Base-by-base conservation (phyloP, 2,888 invertebrate species). In the Anoncus sp. region DNA sequence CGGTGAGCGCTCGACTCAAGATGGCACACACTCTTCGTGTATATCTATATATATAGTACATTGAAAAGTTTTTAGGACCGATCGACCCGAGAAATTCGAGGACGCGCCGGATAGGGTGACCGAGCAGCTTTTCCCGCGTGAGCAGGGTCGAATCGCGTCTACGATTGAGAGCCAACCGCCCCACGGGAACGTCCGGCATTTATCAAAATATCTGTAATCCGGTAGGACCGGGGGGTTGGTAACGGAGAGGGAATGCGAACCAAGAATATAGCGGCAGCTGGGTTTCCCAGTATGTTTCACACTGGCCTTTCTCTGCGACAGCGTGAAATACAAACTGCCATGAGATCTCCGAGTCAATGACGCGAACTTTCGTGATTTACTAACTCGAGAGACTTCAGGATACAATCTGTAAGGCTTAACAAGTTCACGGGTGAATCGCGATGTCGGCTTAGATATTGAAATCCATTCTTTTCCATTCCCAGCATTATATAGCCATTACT, bases 341-440 rank as follows among this genome's bases (percentile, higher is more conserved):
- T 57, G 18, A 43, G 66, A 62, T 31, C 45, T n/a, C 59, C 65
- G 43, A 72, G 63, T 75, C 72, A 62, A 77, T 77, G 75, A 75
- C 79, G 63, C 55, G 27, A 24, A 60, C 63, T 82, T 85, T 82
- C 85, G 88, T 89, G 89, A 89, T 90, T 90, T 89, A 90, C 88
- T 88, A 75, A 84, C 85, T 82, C 83, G 84, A 22, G 84, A 86
- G 88, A 86, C 87, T 85, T 85, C 85, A 85, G 86, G 85, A 86
- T 84, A 87, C 88, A 87, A 90, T 90, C 90, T 89, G 86, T 87
- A 87, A 89, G 86, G 87, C 88, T 90, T 89, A 88, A 84, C 87
- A 86, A 85, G 85, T 85, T 85, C 85, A 83, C 84, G 82, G 81
- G 73, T 47, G 66, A 77, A 63, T 79, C 65, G 62, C 53, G 71